Percentiles rank a stretch among this genome's conserved stretches.
Conservation (phyloP, 2,888 invertebrate genomes). For the Netelia virgata region DNA sequence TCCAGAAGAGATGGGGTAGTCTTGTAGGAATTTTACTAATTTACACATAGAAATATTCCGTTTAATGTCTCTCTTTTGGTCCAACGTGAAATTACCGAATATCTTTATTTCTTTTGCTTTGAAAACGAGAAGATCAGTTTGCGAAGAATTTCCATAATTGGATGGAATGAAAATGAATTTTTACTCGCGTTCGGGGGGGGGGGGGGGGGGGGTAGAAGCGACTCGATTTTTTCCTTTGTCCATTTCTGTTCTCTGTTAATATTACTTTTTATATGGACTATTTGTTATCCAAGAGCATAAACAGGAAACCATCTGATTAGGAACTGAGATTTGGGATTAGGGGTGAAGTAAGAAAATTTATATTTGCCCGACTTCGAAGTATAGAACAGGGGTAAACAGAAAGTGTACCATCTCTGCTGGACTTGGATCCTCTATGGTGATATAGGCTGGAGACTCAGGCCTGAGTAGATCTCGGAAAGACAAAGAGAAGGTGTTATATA, state of each 20-base stretch:
- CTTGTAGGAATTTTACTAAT: background rate
- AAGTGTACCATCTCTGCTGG: background rate
- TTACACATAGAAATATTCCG: too few relatives aligned
- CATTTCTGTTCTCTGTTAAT: background rate
- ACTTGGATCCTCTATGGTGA: background rate
- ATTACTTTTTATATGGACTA: background rate
- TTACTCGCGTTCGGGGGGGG: too few relatives aligned
- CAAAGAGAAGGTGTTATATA: conserved; percentile 38
- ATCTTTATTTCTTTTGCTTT: too few relatives aligned
- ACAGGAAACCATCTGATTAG: too few relatives aligned
- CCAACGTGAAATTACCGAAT: too few relatives aligned
- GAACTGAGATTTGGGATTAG: background rate
- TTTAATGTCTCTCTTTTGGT: too few relatives aligned
- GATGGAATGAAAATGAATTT: too few relatives aligned
- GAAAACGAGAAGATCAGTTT: too few relatives aligned
- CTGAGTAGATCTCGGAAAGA: conserved; percentile 51
- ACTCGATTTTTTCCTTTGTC: too few relatives aligned
- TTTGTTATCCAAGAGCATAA: too few relatives aligned
- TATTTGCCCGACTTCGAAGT: background rate
- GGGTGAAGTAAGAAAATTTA: background rate
- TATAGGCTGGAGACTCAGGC: conserved; percentile 4
- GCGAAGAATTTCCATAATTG: too few relatives aligned
- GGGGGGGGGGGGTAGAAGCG: too few relatives aligned
- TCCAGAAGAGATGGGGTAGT: background rate
- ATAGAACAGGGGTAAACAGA: background rate